Conservation (phyloP, 2,888 invertebrate species). For the Chirona hameri region DNA sequence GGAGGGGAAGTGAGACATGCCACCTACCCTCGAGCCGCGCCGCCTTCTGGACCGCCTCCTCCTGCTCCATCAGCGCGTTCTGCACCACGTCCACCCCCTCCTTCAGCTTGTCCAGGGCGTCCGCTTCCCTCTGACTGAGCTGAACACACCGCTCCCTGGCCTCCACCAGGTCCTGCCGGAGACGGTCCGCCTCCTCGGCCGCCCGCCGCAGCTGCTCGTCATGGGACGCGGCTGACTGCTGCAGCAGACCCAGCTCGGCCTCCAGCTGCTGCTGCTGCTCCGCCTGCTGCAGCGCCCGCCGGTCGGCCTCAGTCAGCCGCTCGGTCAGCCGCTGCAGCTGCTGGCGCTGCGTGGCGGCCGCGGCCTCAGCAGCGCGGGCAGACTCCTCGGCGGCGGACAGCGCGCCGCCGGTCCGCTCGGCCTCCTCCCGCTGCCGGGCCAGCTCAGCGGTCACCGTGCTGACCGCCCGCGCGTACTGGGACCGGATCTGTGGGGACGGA, state of each 20-base stretch:
- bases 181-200: neutral
- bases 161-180: neutral
- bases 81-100: constrained; percentile 23
- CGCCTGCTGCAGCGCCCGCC: neutral
- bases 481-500: neutral
- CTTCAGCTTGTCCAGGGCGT: neutral
- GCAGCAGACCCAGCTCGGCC: neutral
- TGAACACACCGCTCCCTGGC: neutral
- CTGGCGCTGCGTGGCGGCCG: neutral
- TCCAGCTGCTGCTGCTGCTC: neutral
- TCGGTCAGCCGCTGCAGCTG: neutral
- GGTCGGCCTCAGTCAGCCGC: neutral
- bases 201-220: neutral
- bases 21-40: neutral
- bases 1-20: neutral
- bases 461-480: neutral
- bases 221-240: neutral
- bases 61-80: neutral
- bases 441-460: neutral
- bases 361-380: neutral
- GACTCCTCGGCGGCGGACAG: neutral
- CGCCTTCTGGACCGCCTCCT: neutral
- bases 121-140: neutral
- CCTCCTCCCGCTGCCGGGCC: neutral
- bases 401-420: neutral